These are phyloP conservation scores for Hedya salicella DNA, from an alignment of 2,888 invertebrate species.

Conservation along the genomic window DNA sequence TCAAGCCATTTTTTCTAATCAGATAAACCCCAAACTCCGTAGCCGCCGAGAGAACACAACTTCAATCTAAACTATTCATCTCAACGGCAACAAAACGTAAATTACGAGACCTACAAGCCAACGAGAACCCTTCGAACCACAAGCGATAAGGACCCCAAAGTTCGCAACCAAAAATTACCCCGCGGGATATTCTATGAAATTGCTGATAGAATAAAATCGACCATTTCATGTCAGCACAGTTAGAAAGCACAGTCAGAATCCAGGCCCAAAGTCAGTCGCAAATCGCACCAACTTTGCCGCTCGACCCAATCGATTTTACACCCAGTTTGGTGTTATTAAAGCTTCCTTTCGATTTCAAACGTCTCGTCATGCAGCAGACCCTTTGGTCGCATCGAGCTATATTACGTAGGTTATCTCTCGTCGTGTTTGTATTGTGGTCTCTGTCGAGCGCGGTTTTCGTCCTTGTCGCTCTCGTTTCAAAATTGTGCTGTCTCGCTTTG, in stretches of 20 bases:
- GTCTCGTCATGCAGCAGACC: slow-evolving; percentile 35
- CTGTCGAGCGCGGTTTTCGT: slow-evolving; percentile 57
- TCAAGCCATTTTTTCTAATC: slow-evolving; percentile 4
- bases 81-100: slow-evolving; percentile 24
- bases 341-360: neutral
- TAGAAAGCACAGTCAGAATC: slow-evolving; percentile 55
- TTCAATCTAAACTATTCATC: slow-evolving; percentile 38
- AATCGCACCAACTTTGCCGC: slow-evolving; percentile 25
- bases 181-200: slow-evolving; percentile 51
- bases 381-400: slow-evolving; percentile 49
- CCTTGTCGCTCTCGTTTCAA: slow-evolving; percentile 54
- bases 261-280: slow-evolving; percentile 24
- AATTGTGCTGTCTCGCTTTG: slow-evolving; percentile 53
- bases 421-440: slow-evolving; percentile 69
- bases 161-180: slow-evolving; percentile 48
- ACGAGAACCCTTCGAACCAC: slow-evolving; percentile 4
- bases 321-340: neutral
- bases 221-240: slow-evolving; percentile 62
- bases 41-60: neutral
- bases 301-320: neutral
- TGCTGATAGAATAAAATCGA: slow-evolving; percentile 69
- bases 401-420: slow-evolving; percentile 59
- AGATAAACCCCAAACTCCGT: slow-evolving; percentile 9
- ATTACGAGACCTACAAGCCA: slow-evolving; percentile 1
- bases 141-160: slow-evolving; percentile 28